Conservation (phyloP, 2,888 invertebrate species). For the Gordius sp. region DNA sequence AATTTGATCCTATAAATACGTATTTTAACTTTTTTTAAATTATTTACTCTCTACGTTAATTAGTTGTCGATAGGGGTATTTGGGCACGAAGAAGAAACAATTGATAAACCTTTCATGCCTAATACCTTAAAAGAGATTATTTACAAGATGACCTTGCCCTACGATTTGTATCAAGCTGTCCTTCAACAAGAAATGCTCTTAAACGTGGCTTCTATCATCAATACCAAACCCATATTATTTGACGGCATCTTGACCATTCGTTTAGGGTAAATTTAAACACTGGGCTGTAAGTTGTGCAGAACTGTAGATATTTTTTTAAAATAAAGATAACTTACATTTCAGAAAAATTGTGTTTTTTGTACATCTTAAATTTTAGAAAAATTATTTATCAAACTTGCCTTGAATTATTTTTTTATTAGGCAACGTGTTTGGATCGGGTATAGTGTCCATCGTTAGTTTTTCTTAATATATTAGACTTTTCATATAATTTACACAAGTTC, state of each 20-base stretch:
- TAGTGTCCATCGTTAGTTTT: too few species aligned
- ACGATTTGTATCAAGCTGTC: slow-evolving; percentile 62
- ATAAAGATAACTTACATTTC: not conserved
- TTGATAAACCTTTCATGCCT: slow-evolving; percentile 88
- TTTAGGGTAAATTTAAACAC: not conserved
- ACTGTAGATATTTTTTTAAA: not conserved
- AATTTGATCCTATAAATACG: not conserved
- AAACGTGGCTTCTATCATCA: slow-evolving; percentile 70
- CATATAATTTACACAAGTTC: too few species aligned
- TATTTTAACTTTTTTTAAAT: not conserved
- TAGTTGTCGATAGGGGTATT: slow-evolving; percentile 68
- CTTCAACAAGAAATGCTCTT: slow-evolving; percentile 71
- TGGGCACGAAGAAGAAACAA: slow-evolving; percentile 73
- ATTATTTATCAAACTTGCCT: too few species aligned
- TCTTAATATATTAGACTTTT: too few species aligned
- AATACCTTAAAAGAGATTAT: slow-evolving; percentile 70
- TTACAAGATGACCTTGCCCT: slow-evolving; percentile 48
- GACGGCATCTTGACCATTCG: slow-evolving; percentile 57
- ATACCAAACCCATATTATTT: slow-evolving; percentile 71
- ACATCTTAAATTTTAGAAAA: too few species aligned
- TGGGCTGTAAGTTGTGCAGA: not conserved
- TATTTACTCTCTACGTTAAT: not conserved
- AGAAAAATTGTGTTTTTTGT: not conserved
- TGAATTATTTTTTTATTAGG: too few species aligned
- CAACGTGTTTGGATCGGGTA: too few species aligned